These are phyloP conservation scores for Sebastiscus tertius DNA, from an alignment of 2,797 vertebrate genomes.

Conservation along the genomic window DNA sequence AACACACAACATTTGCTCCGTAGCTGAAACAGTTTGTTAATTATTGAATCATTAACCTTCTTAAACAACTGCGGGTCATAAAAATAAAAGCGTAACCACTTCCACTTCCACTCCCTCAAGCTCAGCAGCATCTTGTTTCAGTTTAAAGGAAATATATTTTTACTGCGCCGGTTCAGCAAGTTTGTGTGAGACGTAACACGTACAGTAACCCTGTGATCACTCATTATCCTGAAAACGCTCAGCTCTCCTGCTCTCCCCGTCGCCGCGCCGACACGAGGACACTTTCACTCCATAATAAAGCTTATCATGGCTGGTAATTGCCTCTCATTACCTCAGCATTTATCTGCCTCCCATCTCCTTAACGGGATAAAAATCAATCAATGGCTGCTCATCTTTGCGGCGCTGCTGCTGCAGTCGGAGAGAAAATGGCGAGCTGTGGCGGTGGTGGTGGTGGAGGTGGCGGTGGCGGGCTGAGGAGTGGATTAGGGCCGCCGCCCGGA, in stretches of 20 bases:
- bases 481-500: constrained; percentile 73
- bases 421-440: constrained; percentile 39
- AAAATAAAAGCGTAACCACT: neutral
- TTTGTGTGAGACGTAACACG: constrained; percentile 8
- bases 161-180: neutral
- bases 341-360: constrained; percentile 74
- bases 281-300: constrained; percentile 64
- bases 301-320: constrained; percentile 74
- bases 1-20: too few relatives aligned
- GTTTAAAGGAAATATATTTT: too few relatives aligned
- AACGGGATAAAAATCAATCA: constrained; percentile 77
- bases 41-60: neutral
- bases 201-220: constrained; percentile 2
- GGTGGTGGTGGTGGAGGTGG: neutral
- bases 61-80: neutral
- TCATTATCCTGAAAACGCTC: constrained; percentile 33
- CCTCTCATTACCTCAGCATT: constrained; percentile 75
- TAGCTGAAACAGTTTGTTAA: too few relatives aligned
- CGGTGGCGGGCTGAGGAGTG: constrained; percentile 51
- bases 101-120: too few relatives aligned
- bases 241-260: neutral
- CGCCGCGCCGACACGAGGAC: constrained; percentile 23
- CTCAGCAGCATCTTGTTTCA: too few relatives aligned
- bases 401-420: constrained; percentile 30
- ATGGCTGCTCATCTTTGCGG: constrained; percentile 31